Evolutionary conservation across 2,888 invertebrate species (phyloP), one percentile per base, ranked within the genome.

Genomic region (Ditula angustiorana): DNA sequence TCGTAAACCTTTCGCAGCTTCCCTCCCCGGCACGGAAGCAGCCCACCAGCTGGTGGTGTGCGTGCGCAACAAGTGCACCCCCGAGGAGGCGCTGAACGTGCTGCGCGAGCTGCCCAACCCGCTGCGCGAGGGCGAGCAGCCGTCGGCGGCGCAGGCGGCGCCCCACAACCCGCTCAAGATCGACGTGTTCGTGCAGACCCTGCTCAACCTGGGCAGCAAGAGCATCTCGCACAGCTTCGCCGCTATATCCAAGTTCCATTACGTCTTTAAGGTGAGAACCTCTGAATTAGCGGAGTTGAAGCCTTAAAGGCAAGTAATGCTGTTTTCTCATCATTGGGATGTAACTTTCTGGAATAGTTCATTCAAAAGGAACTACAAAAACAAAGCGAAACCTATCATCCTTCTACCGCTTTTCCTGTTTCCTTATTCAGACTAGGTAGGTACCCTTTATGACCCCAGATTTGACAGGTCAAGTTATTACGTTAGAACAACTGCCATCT

Each of bases 141-240:
- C 91, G 19, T 83, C 91, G n/a, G 93, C 95, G 50, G 93, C 94
- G 67, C 95, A 95, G 61, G 95, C 95, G 52, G 95, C 95, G 53
- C 94, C 96, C 2, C 97, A 97, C 86, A 98, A 98, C 93, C 97
- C 98, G 0, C 88, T 98, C 56, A 98, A 98, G 91, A 98, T 99
- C 57, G 99, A 99, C 81, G 98, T 99, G 0, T 99, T 99, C 82
- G 97, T 98, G n/a, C 98, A 99, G 81, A 98, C 98, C 0, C 86
- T 99, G 56, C 94, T 99, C 4, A 97, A 98, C 84, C 93, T 99
- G 64, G 99, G 99, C 33, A 97, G 97, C 56, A 99, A 99, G 89
- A 99, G 99, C 74, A 98, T 99, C 85, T 99, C 99, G 66, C 99
- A 99, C 83, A 98, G 98, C 75, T 99, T 99, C 87, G 98, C 99